Evolutionary conservation across 2,888 invertebrate genomes (phyloP).

Genomic region (Nomada fabriciana): DNA sequence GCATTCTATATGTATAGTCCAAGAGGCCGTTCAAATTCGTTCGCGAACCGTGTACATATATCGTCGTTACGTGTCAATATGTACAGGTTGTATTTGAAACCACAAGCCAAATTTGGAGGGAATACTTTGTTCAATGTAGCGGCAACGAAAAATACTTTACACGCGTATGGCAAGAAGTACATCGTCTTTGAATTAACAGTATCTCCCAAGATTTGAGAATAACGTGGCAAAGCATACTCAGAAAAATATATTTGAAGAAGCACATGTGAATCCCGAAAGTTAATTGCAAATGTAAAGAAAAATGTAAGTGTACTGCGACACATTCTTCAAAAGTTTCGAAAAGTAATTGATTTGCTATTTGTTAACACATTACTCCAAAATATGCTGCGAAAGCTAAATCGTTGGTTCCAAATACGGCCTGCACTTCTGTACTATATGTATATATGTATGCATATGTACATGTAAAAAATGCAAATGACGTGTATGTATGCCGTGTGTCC

Average conservation of each 20-base stretch:
- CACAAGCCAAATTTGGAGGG: not conserved
- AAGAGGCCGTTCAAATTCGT: constrained; percentile 39
- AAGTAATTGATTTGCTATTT: not conserved
- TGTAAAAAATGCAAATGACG: constrained; percentile 7
- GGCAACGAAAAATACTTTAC: not conserved
- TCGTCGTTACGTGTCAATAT: constrained; percentile 14
- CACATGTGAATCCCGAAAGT: no score
- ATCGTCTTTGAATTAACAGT: not conserved
- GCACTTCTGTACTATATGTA: not conserved
- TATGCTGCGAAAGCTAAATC: not conserved
- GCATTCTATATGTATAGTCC: constrained; percentile 1
- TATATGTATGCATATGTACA: constrained; percentile 5
- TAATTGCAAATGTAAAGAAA: no score
- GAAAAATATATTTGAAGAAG: no score
- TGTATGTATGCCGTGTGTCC: constrained; percentile 29
- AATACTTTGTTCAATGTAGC: not conserved
- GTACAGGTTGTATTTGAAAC: not conserved
- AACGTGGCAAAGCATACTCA: no score
- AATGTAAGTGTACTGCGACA: no score
- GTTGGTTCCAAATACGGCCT: not conserved
- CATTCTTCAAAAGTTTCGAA: not conserved
- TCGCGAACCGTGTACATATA: constrained; percentile 36
- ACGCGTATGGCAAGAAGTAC: not conserved
- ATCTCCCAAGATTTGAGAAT: no score
- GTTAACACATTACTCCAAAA: not conserved